Conservation (phyloP, 1,140 invertebrate species). For the Drosophila nigromelanica region DNA sequence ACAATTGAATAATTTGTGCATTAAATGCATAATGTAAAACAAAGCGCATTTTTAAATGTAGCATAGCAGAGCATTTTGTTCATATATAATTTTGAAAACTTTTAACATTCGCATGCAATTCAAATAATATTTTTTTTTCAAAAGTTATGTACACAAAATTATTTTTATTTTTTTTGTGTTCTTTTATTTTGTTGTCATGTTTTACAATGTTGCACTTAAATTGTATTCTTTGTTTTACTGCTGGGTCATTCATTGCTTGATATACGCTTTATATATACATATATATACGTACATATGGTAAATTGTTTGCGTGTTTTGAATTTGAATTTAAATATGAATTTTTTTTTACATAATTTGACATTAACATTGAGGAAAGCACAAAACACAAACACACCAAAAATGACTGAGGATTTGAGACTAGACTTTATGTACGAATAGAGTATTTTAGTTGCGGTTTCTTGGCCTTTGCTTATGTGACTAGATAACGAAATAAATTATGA, state of each 20-base stretch:
- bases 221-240: constrained; percentile 64
- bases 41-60: constrained; percentile 73
- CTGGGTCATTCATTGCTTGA: constrained; percentile 47
- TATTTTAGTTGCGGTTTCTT: constrained; percentile 32
- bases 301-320: constrained; percentile 80
- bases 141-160: constrained; percentile 13
- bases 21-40: constrained; percentile 77
- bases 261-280: constrained; percentile 24
- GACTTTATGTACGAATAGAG: constrained; percentile 37
- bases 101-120: constrained; percentile 42
- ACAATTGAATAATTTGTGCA: constrained; percentile 63
- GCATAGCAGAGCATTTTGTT: constrained; percentile 58
- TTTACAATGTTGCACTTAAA: constrained; percentile 83
- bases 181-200: constrained; percentile 65
- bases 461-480: constrained; percentile 58
- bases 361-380: constrained; percentile 56
- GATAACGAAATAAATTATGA: constrained; percentile 43
- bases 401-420: constrained; percentile 62
- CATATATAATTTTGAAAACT: constrained; percentile 61
- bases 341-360: constrained; percentile 47
- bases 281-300: constrained; percentile 42
- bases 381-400: constrained; percentile 65
- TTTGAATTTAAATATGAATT: constrained; percentile 25
- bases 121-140: constrained; percentile 31
- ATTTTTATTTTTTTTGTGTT: constrained; percentile 23